These are phyloP conservation scores for Blennius ocellaris DNA, from an alignment of 2,113 vertebrate species.

Conservation along the genomic window DNA sequence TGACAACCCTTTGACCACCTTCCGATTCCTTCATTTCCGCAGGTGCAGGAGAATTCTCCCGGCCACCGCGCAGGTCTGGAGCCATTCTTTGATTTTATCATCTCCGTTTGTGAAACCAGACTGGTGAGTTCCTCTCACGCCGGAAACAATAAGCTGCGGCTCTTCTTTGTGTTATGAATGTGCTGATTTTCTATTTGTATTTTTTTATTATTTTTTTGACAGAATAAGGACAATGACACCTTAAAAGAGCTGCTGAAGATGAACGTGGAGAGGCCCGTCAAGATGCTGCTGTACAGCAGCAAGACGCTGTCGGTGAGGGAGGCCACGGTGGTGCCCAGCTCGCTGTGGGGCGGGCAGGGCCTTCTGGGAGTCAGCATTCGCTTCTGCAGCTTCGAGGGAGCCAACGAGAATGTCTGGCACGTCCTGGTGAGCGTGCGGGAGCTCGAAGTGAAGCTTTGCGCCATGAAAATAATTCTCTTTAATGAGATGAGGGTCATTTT, in stretches of 20 bases:
- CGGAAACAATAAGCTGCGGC: neutral
- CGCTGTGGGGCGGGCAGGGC: constrained; percentile 95
- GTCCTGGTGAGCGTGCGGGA: constrained; percentile 88
- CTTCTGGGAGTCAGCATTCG: constrained; percentile 97
- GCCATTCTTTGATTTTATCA: constrained; percentile 98
- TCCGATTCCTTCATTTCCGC: constrained; percentile 43
- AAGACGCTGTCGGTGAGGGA: constrained; percentile 94
- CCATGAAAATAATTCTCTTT: neutral
- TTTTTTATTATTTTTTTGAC: too few relatives aligned
- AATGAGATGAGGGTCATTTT: neutral
- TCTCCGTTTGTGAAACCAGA: constrained; percentile 93
- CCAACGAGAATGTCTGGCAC: constrained; percentile 97
- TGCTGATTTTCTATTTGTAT: constrained; percentile 25
- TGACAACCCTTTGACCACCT: neutral
- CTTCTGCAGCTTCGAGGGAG: constrained; percentile 97
- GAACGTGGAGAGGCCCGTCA: constrained; percentile 94
- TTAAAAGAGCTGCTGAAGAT: constrained; percentile 94
- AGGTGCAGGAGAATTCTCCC: constrained; percentile 98
- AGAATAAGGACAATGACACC: constrained; percentile 98
- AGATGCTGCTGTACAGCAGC: constrained; percentile 95
- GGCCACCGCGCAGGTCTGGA: constrained; percentile 95
- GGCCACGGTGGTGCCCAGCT: constrained; percentile 92
- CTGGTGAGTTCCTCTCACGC: constrained; percentile 82
- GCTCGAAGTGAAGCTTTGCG: neutral
- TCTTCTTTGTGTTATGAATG: neutral